phyloP scores from a whole-genome alignment of 2,113 vertebrate species.

The Nothocercus julius region DNA sequence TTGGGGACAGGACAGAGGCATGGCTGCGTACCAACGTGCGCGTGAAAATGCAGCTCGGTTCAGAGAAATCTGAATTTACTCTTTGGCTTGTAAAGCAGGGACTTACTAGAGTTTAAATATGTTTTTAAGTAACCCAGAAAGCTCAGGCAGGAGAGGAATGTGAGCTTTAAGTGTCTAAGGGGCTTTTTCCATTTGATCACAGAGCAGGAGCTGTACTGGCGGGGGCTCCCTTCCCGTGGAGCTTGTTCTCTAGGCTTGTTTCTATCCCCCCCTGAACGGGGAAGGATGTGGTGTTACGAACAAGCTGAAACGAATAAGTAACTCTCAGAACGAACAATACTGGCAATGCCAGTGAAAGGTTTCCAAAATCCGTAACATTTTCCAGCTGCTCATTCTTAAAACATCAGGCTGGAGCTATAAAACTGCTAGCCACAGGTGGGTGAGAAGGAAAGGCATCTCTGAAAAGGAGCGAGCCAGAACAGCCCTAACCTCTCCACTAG shows the following conservation, averaged over 20 bases:
- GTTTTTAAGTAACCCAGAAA: slow-evolving; percentile 20
- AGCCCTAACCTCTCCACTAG: not conserved
- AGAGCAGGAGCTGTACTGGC: not conserved
- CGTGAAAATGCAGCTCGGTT: not conserved
- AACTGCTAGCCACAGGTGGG: slow-evolving; percentile 43
- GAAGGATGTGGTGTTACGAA: not conserved
- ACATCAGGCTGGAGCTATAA: slow-evolving; percentile 36
- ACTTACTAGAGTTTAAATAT: not conserved
- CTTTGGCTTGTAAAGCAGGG: not conserved
- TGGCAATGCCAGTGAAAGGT: slow-evolving; percentile 59
- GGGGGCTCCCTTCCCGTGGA: not conserved
- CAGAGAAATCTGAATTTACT: not conserved
- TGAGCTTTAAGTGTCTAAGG: not conserved
- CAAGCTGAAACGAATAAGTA: slow-evolving; percentile 28
- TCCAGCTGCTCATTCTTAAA: slow-evolving; percentile 56
- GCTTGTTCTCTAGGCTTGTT: not conserved
- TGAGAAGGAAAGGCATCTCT: not conserved
- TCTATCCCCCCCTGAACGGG: not conserved
- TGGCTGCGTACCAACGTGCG: fast-evolving
- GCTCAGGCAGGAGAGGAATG: not conserved
- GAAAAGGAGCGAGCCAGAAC: not conserved
- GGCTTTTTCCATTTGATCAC: slow-evolving; percentile 3
- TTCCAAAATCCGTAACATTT: slow-evolving; percentile 36
- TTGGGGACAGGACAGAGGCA: not conserved
- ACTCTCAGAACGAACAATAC: not conserved